These are phyloP conservation scores for Listrodromus nycthemerus DNA, from an alignment of 2,888 invertebrate species.

Conservation along the genomic window DNA sequence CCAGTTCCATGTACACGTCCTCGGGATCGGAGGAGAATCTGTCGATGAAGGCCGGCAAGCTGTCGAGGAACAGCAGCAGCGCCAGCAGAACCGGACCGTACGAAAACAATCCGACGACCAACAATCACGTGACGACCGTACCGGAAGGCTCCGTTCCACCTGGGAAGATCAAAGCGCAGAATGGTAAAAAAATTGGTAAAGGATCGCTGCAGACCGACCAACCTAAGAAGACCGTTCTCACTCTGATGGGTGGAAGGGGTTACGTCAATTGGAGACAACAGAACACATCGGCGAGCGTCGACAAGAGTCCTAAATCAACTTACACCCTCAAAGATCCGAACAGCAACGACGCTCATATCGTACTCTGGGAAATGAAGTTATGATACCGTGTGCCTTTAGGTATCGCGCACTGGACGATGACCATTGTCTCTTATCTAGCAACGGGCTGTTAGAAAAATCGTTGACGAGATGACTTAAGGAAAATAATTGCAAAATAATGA, in stretches of 20 bases:
- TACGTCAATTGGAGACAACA: conserved; percentile 94
- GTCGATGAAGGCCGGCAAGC: conserved; percentile 88
- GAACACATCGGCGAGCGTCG: conserved; percentile 85
- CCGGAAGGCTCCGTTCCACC: conserved; percentile 18
- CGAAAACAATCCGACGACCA: conserved; percentile 72
- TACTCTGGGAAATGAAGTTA: conserved; percentile 95
- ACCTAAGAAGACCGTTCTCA: conserved; percentile 91
- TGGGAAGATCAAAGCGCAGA: conserved; percentile 69
- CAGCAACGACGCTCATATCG: conserved; percentile 94
- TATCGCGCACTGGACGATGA: neutral
- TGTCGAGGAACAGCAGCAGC: conserved; percentile 91
- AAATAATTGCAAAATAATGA: too few species aligned
- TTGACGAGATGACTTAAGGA: neutral
- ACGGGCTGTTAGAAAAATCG: conserved; percentile 10
- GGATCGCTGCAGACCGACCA: conserved; percentile 83
- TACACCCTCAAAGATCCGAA: conserved; percentile 88
- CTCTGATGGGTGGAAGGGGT: conserved; percentile 94
- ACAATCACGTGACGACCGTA: conserved; percentile 56
- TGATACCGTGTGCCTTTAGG: conserved; percentile 83
- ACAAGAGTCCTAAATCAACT: conserved; percentile 80
- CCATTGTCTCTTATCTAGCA: conserved; percentile 7
- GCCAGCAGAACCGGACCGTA: conserved; percentile 88
- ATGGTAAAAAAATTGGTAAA: conserved; percentile 80
- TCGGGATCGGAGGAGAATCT: conserved; percentile 95
- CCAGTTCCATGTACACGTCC: conserved; percentile 92